Evolutionary conservation across 30 jellyfish, hydroid and myxozoan genomes (phyloP).

Genomic region (Sanderia malayensis): DNA sequence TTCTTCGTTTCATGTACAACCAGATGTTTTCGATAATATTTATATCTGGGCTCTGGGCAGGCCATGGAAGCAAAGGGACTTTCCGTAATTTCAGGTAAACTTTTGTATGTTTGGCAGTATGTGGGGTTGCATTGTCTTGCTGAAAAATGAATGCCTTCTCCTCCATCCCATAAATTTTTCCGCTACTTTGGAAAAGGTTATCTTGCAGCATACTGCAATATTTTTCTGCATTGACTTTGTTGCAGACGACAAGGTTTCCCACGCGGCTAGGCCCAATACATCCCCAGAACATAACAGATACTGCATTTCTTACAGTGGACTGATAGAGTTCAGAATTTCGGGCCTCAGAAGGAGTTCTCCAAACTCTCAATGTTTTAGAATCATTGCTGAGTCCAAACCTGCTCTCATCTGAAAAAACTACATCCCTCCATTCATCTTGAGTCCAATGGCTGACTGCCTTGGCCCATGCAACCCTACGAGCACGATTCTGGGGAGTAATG

Average conservation of each 20-base stretch:
- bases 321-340: not conserved
- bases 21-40: conserved; percentile 17
- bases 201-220: not conserved
- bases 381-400: not conserved
- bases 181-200: not conserved
- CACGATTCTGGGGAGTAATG: conserved; percentile 3
- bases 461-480: conserved; percentile 5
- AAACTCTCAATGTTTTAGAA: not conserved
- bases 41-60: conserved; percentile 16
- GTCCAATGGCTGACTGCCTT: conserved; percentile 5
- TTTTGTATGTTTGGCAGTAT: not conserved
- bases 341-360: conserved; percentile 10
- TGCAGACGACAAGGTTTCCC: conserved; percentile 8
- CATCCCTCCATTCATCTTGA: not conserved
- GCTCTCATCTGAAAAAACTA: not conserved
- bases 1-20: conserved; percentile 18
- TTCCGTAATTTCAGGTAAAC: not conserved
- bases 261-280: not conserved
- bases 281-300: conserved; percentile 13
- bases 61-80: conserved; percentile 8
- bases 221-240: not conserved
- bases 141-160: conserved; percentile 6
- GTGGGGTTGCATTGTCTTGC: not conserved
- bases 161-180: not conserved
- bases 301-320: not conserved